phyloP scores from a whole-genome alignment of 2,888 invertebrate species.

The Cephus pulcher region DNA sequence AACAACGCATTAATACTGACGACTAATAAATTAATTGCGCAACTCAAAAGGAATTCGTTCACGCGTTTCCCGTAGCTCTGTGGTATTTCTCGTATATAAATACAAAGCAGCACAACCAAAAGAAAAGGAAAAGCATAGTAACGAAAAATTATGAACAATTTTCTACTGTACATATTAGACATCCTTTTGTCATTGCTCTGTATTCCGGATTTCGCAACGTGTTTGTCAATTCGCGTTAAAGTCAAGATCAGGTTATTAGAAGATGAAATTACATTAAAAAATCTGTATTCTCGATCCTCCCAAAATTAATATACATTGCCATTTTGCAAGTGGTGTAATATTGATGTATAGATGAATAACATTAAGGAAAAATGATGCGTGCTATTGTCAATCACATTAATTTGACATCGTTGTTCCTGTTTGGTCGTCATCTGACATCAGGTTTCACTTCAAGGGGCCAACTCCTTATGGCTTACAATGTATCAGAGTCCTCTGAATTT shows the following conservation, averaged over 20 bases:
- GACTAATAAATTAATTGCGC: background rate
- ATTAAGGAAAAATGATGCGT: background rate
- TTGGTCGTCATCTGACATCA: background rate
- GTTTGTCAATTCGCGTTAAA: background rate
- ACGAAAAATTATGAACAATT: background rate
- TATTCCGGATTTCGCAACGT: slow-evolving; percentile 46
- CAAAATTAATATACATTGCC: background rate
- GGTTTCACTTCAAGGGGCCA: background rate
- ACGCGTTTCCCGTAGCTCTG: background rate
- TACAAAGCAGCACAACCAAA: slow-evolving; percentile 9
- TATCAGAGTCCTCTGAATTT: background rate
- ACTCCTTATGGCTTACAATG: background rate
- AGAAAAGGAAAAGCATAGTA: background rate
- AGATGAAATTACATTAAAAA: background rate
- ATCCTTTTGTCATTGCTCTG: slow-evolving; percentile 47
- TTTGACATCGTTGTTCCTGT: background rate
- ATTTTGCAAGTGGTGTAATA: background rate
- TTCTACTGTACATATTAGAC: slow-evolving; percentile 45
- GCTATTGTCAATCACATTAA: background rate
- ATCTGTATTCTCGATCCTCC: background rate
- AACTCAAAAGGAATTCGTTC: background rate
- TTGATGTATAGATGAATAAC: background rate
- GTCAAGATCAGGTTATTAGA: background rate
- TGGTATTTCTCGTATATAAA: background rate
- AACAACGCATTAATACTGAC: background rate